A percentile compares a stretch with the other conserved stretches of the same genome.
Evolutionary conservation across 2,888 invertebrate genomes (phyloP).

Genomic region (Coecobrya sp.): DNA sequence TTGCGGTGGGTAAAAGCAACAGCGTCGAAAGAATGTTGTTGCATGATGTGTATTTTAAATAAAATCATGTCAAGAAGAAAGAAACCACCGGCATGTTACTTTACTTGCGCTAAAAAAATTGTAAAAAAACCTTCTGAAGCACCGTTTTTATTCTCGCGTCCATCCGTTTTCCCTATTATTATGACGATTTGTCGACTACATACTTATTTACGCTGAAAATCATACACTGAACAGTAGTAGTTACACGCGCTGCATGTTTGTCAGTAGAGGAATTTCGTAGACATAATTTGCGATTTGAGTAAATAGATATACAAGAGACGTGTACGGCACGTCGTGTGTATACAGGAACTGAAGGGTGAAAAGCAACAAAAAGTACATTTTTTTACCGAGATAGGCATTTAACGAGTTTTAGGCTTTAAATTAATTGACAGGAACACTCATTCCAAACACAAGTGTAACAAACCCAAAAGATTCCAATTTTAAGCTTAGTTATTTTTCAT

Average conservation of each 20-base stretch:
- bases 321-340: background rate
- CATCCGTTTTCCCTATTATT: slow-evolving; percentile 44
- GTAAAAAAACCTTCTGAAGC: background rate
- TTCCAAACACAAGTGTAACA: slow-evolving; percentile 59
- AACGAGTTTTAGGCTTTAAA: slow-evolving; percentile 55
- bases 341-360: slow-evolving; percentile 47
- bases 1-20: slow-evolving; percentile 64
- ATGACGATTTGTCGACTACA: slow-evolving; percentile 49
- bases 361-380: slow-evolving; percentile 40
- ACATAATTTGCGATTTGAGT: slow-evolving; percentile 52
- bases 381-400: slow-evolving; percentile 56
- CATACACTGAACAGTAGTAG: slow-evolving; percentile 1
- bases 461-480: slow-evolving; percentile 58
- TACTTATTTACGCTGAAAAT: slow-evolving; percentile 30
- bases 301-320: background rate
- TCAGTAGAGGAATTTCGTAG: slow-evolving; percentile 53
- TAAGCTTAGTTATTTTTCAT: slow-evolving; percentile 53
- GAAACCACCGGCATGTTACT: slow-evolving; percentile 66
- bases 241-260: slow-evolving; percentile 57
- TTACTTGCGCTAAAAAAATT: slow-evolving; percentile 2
- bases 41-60: slow-evolving; percentile 58
- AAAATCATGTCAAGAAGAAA: slow-evolving; percentile 76
- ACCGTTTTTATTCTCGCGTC: slow-evolving; percentile 52
- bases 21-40: slow-evolving; percentile 54
- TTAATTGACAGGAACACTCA: slow-evolving; percentile 63